phyloP scores from a whole-genome alignment of 2,797 vertebrate genomes.

The Enteromius anoplus region DNA sequence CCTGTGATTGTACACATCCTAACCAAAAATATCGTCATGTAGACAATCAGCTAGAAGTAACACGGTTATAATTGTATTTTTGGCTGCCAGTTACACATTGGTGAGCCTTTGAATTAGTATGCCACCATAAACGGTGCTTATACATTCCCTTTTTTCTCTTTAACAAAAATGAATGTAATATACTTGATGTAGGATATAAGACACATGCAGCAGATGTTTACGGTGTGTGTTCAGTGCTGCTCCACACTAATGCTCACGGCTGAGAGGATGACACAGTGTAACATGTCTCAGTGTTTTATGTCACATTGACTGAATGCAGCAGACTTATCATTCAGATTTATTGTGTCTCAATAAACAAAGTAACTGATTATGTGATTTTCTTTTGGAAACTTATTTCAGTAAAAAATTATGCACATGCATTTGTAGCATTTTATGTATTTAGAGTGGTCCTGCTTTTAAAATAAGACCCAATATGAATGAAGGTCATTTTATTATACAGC shows the following conservation, averaged over 20 bases:
- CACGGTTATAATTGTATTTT: neutral
- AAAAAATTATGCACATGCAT: neutral
- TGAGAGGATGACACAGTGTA: neutral
- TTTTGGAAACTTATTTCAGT: slow-evolving; percentile 2
- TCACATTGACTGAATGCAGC: neutral
- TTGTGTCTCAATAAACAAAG: slow-evolving; percentile 27
- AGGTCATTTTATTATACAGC: neutral
- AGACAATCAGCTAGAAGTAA: neutral
- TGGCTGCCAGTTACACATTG: neutral
- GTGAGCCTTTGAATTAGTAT: neutral
- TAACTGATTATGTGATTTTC: neutral
- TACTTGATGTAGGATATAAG: slow-evolving; percentile 1
- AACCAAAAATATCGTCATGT: neutral
- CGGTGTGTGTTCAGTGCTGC: slow-evolving; percentile 17
- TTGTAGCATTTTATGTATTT: neutral
- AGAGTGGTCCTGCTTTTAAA: neutral
- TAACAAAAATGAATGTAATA: slow-evolving; percentile 17
- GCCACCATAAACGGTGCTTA: neutral
- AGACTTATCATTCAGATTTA: neutral
- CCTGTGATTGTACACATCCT: slow-evolving; percentile 7
- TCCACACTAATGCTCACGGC: neutral
- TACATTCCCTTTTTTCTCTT: slow-evolving; percentile 13
- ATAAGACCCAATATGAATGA: neutral
- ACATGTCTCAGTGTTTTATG: neutral
- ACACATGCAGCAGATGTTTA: neutral